Percentiles rank a stretch among this genome's conserved stretches.
These are phyloP conservation scores for Lagopus leucura DNA, from an alignment of 2,113 vertebrate genomes.

Conservation along the genomic window DNA sequence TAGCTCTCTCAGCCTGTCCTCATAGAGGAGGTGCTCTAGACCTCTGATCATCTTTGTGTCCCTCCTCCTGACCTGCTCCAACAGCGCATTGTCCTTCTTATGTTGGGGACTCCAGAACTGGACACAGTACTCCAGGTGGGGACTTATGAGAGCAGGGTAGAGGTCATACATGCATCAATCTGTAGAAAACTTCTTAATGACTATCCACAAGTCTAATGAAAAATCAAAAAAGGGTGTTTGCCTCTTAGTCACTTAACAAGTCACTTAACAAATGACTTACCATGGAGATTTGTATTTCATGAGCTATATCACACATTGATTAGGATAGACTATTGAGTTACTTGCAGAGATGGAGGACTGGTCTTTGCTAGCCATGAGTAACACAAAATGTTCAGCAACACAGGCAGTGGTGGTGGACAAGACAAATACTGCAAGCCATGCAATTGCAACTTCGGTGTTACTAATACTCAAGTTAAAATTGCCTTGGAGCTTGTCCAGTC, in stretches of 20 bases:
- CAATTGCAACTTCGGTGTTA: not conserved
- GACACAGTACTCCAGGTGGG: too few relatives aligned
- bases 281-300: not conserved
- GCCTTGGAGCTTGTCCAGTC: not conserved
- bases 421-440: not conserved
- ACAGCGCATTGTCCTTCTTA: too few relatives aligned
- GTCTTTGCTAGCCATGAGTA: not conserved
- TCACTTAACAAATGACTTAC: too few relatives aligned
- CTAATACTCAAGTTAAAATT: not conserved
- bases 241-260: not conserved
- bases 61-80: too few relatives aligned
- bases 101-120: too few relatives aligned
- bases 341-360: fast-evolving
- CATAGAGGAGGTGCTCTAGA: too few relatives aligned
- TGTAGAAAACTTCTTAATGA: not conserved
- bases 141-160: too few relatives aligned
- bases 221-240: not conserved
- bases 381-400: not conserved
- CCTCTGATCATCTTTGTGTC: too few relatives aligned
- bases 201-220: not conserved
- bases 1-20: too few relatives aligned
- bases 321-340: not conserved
- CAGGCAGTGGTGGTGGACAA: fast-evolving
- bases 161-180: not conserved
- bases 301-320: not conserved